Conservation (phyloP, 2,113 vertebrate genomes). For the Oreochromis tanganicae region DNA sequence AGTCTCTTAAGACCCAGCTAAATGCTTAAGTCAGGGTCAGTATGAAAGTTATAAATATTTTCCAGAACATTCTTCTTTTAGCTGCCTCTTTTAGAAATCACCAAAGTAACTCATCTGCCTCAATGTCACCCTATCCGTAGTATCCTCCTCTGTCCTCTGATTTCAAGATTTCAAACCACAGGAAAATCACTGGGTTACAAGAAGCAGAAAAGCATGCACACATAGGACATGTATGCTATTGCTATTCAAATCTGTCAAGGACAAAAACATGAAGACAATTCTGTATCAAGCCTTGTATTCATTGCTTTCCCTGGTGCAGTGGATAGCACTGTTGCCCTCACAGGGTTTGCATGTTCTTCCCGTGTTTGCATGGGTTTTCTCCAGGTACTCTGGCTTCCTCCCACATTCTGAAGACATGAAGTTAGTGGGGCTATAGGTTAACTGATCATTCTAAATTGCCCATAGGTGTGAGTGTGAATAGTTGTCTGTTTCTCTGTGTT, state of each 20-base stretch:
- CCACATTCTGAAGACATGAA: no score
- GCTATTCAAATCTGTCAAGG: background rate
- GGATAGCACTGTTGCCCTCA: background rate
- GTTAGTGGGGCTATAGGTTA: no score
- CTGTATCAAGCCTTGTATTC: no score
- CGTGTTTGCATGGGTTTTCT: background rate
- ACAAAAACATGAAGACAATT: background rate
- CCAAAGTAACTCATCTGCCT: background rate
- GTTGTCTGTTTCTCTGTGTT: no score
- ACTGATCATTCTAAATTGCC: no score
- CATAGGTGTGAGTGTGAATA: background rate
- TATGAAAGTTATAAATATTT: background rate
- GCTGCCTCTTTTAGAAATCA: background rate
- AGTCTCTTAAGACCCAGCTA: background rate
- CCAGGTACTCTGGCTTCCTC: no score
- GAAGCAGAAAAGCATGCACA: background rate
- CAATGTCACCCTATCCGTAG: background rate
- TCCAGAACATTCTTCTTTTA: background rate
- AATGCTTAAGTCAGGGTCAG: background rate
- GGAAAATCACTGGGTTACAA: background rate
- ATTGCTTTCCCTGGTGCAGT: background rate
- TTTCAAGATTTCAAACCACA: background rate
- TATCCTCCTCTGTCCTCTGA: background rate
- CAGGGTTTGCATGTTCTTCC: background rate
- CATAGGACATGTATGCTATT: background rate